Conservation (phyloP, 37 sponge, comb jelly and placozoan genomes). For the Mnemiopsis leidyi region DNA sequence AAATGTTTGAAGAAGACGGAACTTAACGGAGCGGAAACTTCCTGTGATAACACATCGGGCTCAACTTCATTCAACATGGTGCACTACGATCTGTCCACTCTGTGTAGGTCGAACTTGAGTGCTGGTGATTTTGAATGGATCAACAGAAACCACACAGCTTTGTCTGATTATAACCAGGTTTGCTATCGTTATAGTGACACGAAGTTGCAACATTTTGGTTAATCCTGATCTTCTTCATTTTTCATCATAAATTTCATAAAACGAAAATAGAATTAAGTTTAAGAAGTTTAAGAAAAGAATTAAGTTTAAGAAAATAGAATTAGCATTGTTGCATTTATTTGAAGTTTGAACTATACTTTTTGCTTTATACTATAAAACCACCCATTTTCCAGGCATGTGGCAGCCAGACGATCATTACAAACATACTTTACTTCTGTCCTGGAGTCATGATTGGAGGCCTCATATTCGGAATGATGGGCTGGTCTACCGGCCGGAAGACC, state of each 20-base stretch:
- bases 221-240: too few relatives aligned
- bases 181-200: too few relatives aligned
- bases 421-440: slow-evolving; percentile 7
- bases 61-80: background rate
- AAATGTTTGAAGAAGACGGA: background rate
- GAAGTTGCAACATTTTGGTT: too few relatives aligned
- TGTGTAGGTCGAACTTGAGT: background rate
- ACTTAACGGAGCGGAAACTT: background rate
- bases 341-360: too few relatives aligned
- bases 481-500: slow-evolving; percentile 16
- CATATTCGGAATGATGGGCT: background rate
- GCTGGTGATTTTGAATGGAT: background rate
- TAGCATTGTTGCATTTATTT: too few relatives aligned
- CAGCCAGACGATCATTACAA: background rate
- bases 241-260: too few relatives aligned
- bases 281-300: too few relatives aligned
- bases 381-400: background rate
- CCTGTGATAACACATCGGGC: background rate
- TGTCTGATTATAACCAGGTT: slow-evolving; percentile 24
- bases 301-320: too few relatives aligned
- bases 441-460: background rate
- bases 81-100: slow-evolving; percentile 4
- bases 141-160: slow-evolving; percentile 18
- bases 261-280: too few relatives aligned
- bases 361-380: too few relatives aligned